Evolutionary conservation across 2,888 invertebrate genomes (phyloP).

Genomic region (Melieria crassipennis): DNA sequence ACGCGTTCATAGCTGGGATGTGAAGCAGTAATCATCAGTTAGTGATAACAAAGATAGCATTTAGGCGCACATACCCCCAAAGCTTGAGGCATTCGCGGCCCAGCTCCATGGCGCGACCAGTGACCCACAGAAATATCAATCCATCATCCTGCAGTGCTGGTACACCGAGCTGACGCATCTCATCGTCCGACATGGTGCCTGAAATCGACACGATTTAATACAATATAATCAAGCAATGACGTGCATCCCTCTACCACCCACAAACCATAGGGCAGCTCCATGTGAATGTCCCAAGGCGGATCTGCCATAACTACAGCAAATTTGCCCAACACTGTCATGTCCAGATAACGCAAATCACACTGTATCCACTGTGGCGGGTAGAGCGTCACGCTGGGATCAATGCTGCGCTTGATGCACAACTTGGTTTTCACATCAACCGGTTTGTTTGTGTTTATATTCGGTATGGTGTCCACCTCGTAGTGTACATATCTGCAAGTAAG

Average conservation of each 20-base stretch:
- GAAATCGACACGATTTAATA: background rate
- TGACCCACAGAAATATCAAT: constrained; percentile 97
- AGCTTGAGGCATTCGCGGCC: constrained; percentile 94
- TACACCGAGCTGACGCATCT: constrained; percentile 95
- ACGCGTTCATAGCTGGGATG: constrained; percentile 80
- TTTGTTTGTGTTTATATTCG: constrained; percentile 62
- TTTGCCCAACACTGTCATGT: constrained; percentile 75
- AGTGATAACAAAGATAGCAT: background rate
- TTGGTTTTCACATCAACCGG: constrained; percentile 63
- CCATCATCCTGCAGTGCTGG: constrained; percentile 96
- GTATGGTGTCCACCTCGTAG: constrained; percentile 88
- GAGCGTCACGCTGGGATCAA: constrained; percentile 71
- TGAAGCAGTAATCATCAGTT: background rate
- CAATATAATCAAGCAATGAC: background rate
- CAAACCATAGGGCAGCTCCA: constrained; percentile 94
- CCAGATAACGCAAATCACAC: constrained; percentile 82
- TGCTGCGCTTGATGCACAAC: constrained; percentile 60
- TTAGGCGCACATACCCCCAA: constrained; percentile 75
- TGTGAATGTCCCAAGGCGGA: constrained; percentile 99
- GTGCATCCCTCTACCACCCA: background rate
- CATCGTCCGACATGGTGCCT: constrained; percentile 95
- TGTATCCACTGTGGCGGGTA: constrained; percentile 97
- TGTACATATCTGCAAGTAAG: constrained; percentile 82
- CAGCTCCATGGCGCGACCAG: constrained; percentile 85
- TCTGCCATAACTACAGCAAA: constrained; percentile 99